Evolutionary conservation across 2,888 invertebrate species (phyloP).

Genomic region (Chydorus sphaericus): DNA sequence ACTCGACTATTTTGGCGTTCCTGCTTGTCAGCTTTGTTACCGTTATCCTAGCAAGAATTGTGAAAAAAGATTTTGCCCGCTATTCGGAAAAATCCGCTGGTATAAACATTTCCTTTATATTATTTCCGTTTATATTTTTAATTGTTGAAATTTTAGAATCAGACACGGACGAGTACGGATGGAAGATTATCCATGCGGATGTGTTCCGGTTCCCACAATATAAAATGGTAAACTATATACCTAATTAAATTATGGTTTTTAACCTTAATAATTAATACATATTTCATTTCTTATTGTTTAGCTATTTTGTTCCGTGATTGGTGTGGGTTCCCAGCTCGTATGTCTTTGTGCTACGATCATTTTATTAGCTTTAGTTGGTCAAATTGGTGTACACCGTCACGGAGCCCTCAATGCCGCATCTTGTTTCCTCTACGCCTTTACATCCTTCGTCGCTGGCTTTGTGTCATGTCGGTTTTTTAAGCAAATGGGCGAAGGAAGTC

Average conservation of each 20-base stretch:
- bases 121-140: too few species aligned
- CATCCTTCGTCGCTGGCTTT: constrained; percentile 35
- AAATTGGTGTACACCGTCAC: constrained; percentile 28
- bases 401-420: constrained; percentile 34
- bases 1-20: constrained; percentile 35
- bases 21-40: constrained; percentile 35
- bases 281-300: too few species aligned
- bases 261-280: too few species aligned
- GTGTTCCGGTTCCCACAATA: constrained; percentile 33
- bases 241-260: too few species aligned
- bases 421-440: constrained; percentile 34
- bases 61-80: constrained; percentile 34
- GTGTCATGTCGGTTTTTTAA: constrained; percentile 32
- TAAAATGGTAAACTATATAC: too few species aligned
- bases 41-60: constrained; percentile 34
- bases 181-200: constrained; percentile 37
- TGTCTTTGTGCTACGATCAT: constrained; percentile 33
- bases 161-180: constrained; percentile 36
- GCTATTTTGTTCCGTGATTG: constrained; percentile 35
- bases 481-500: constrained; percentile 32
- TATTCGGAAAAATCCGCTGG: constrained; percentile 34
- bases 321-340: constrained; percentile 35
- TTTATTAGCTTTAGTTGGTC: constrained; percentile 28
- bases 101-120: constrained; percentile 26
- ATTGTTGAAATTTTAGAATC: not conserved